Base-by-base conservation (phyloP, 2,797 vertebrate genomes). In the Myotis vivesi region DNA sequence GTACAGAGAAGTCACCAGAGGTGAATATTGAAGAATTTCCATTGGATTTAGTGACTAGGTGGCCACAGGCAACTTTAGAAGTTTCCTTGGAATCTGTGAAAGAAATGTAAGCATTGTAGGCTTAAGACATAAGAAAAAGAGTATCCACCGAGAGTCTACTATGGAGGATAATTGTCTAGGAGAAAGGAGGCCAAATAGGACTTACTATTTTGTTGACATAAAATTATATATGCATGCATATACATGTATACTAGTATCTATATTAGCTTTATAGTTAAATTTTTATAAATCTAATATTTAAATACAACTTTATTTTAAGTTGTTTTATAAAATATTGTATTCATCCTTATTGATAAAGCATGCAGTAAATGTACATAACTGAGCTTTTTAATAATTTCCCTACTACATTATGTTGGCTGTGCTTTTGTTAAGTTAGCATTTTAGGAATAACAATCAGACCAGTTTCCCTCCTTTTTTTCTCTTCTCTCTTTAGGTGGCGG, bases 401-500 rank as follows among this genome's bases (percentile, higher is more conserved):
- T 46, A 11, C 59, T 77, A 7, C 2, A 12, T 80, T 53, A 2
- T 22, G 49, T 49, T 69, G 51, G 3, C 12, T 68, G 8, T 73
- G 36, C 44, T 94, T 81, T 84, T 30, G 33, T 53, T 62, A 77
- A 75, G 33, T 62, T 62, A 5, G 25, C 13, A 51, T 87, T 71
- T 94, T 36, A 55, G 64, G 10, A 94, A 38, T 72, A 88, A 87
- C 5, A 44, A 25, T 84, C 13, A 23, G 36, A 12, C n/a, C 38
- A 30, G 3, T 80, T 76, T 76, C 71, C n/a, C 81, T 91, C 51
- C 30, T 57, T 30, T 59, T 55, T 55, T 87, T 94, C 81, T 95
- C 97, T 71, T 92, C 11, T 92, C 75, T 93, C 19, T 88, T 38
- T 95, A 99, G 99, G 99, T 96, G 99, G 99, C 33, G 99, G 99